phyloP scores from a whole-genome alignment of 2,113 vertebrate genomes.

The Romanogobio albipinnatus region DNA sequence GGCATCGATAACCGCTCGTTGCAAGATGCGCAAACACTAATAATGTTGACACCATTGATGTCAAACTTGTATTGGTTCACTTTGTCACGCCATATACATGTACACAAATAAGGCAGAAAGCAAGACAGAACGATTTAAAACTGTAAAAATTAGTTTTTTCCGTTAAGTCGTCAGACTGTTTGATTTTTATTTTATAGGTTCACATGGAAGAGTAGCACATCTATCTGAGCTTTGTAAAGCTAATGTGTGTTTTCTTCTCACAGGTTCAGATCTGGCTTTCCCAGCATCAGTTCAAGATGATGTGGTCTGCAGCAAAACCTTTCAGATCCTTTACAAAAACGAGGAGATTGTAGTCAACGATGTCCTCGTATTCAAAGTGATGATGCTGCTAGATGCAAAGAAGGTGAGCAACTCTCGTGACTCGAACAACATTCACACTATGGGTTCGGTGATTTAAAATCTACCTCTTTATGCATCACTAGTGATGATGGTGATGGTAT shows the following conservation, averaged over 20 bases:
- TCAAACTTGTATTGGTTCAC: background rate
- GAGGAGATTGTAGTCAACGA: conserved; percentile 95
- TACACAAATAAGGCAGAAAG: background rate
- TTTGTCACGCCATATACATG: background rate
- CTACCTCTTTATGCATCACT: background rate
- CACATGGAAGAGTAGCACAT: background rate
- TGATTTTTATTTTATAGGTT: background rate
- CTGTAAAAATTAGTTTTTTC: background rate
- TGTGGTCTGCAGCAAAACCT: conserved; percentile 94
- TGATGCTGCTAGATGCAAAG: conserved; percentile 95
- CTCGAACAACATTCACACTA: background rate
- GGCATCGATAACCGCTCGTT: background rate
- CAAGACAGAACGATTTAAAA: background rate
- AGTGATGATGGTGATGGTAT: conserved; percentile 58
- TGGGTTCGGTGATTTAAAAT: background rate
- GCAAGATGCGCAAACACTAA: background rate
- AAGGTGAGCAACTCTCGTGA: conserved; percentile 78
- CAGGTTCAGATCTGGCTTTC: conserved; percentile 79
- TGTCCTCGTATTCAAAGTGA: conserved; percentile 96
- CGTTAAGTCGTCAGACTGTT: fast-evolving
- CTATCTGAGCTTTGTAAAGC: conserved; percentile 4
- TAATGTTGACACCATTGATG: background rate
- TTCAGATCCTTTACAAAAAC: conserved; percentile 99
- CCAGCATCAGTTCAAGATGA: conserved; percentile 92
- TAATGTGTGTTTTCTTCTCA: conserved; percentile 28